phyloP scores from a whole-genome alignment of 1,140 invertebrate genomes.

The Meloidogyne exigua region DNA sequence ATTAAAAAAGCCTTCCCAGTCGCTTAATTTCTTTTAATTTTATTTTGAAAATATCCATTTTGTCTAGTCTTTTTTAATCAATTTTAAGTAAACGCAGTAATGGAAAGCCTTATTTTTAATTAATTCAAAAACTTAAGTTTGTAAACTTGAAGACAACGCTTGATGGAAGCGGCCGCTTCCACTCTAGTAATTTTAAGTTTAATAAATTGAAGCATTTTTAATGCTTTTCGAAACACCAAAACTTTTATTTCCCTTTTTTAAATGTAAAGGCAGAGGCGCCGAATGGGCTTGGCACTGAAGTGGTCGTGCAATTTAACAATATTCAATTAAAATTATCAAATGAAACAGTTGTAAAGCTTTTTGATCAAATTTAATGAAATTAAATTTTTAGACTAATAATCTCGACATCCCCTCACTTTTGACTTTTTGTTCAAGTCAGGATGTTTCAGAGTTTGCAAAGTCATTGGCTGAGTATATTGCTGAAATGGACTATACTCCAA shows the following conservation, averaged over 20 bases:
- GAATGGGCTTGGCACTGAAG: neutral
- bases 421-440: neutral
- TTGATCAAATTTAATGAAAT: neutral
- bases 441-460: constrained; percentile 21
- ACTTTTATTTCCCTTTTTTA: too few relatives aligned
- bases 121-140: too few relatives aligned
- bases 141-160: too few relatives aligned
- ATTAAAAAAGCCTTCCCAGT: neutral
- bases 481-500: constrained; percentile 10
- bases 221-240: too few relatives aligned
- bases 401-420: constrained; percentile 11
- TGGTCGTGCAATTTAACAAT: neutral
- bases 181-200: neutral
- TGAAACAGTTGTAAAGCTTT: neutral
- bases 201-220: too few relatives aligned
- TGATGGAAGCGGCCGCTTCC: neutral
- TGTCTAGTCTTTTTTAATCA: neutral
- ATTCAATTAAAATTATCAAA: constrained; percentile 1
- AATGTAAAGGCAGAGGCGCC: neutral
- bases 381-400: neutral
- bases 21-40: too few relatives aligned
- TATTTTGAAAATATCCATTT: too few relatives aligned
- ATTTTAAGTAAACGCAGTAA: too few relatives aligned
- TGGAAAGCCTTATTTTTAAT: too few relatives aligned
- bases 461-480: constrained; percentile 16